These are phyloP conservation scores for Arrhamphus sclerolepis DNA, from an alignment of 2,797 vertebrate genomes.

Conservation along the genomic window DNA sequence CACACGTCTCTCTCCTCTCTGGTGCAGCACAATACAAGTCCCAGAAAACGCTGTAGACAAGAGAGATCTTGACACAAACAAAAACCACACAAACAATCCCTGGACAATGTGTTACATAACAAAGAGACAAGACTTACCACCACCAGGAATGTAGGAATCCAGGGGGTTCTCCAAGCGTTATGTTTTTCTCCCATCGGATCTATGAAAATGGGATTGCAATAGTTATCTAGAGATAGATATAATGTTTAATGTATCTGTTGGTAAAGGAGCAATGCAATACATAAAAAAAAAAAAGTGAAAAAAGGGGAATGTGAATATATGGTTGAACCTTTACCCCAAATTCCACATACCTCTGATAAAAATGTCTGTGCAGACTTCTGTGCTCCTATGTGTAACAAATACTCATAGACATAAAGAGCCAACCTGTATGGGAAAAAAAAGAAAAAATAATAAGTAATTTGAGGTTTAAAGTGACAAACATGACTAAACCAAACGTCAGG, in stretches of 20 bases:
- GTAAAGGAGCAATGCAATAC: not conserved
- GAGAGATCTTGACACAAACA: conserved; percentile 59
- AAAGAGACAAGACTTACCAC: conserved; percentile 86
- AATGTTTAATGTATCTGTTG: not conserved
- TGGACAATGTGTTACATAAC: conserved; percentile 29
- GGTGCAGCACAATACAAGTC: conserved; percentile 99
- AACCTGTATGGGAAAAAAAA: conserved; percentile 81
- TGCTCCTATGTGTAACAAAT: conserved; percentile 97
- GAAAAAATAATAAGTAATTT: not conserved
- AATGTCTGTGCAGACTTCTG: conserved; percentile 99
- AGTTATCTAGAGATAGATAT: not conserved
- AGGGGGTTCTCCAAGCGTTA: conserved; percentile 95
- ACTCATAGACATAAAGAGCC: conserved; percentile 97
- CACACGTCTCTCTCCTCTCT: conserved; percentile 98
- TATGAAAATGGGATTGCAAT: conserved; percentile 54
- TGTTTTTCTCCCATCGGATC: conserved; percentile 99
- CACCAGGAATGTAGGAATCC: conserved; percentile 99
- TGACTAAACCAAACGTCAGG: conserved; percentile 1
- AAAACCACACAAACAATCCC: conserved; percentile 45
- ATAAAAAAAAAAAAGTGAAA: not conserved
- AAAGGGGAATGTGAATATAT: not conserved
- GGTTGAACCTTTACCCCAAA: conserved; percentile 23
- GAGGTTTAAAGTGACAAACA: conserved; percentile 6
- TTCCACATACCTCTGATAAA: conserved; percentile 91
- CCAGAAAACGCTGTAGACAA: conserved; percentile 93